Base-by-base conservation (phyloP, 2,888 invertebrate genomes). In the Eristalis tenax region DNA sequence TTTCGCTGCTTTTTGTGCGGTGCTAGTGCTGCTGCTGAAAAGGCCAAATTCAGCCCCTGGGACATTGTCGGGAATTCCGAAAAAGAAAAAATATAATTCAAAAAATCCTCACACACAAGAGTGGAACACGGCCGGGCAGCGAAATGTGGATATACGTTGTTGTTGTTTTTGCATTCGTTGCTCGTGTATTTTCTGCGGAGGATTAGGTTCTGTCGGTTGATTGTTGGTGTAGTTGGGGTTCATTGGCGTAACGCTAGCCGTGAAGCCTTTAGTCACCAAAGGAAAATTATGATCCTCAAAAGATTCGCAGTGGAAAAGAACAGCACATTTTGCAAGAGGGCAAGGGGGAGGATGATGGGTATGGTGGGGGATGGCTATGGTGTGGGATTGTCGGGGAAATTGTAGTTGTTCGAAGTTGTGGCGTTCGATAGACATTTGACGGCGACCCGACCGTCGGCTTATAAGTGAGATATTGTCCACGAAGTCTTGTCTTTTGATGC, bases 211-310 rank as follows among this genome's bases (percentile, higher is more conserved):
- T 26, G n/a, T 18, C 28, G 59, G 56, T 15, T 15, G 71, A 3
- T 22, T 57, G 56, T 43, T 65, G 50, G 59, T 40, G 32, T 35
- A 35, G 50, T 26, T 43, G 61, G 43, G 35, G 66, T 68, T 75
- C 69, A 75, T 40, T 75, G 61, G 73, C 73, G 73, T 80, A 80
- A 73, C 68, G 59, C 50, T 71, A 61, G 59, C 79, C 66, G 50
- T 74, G 61, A 79, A 79, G 65, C 79, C 79, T 79, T 79, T 66
- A 79, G 79, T 79, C 79, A 79, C 80, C 73, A 43, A 80, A 23
- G 26, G 68, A 73, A 74, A 80, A 80, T 80, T 74, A 74, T 73
- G 73, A 66, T 28, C 66, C 68, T 73, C 73, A 50, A 80, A 73
- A 73, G 73, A 73, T 73, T 59, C 66, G 66, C 73, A 79, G 28